Base-by-base conservation (phyloP, 1,140 invertebrate genomes). In the Venustaconcha ellipsiformis region DNA sequence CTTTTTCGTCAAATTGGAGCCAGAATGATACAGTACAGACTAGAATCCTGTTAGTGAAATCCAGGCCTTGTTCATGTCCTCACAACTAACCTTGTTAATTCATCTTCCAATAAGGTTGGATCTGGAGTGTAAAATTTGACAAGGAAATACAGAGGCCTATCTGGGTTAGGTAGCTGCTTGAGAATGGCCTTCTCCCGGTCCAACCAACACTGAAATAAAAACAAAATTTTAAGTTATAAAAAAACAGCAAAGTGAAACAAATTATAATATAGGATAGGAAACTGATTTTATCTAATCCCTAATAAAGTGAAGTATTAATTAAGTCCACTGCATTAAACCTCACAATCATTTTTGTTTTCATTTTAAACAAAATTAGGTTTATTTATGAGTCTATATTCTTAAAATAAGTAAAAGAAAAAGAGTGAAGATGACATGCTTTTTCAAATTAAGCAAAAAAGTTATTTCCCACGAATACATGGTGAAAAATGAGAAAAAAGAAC, bases 121-220 rank as follows among this genome's bases (percentile, higher is more conserved):
- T 99, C 98, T 14, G 98, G 97, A 2, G 97, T 98, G 92, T 99
- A 99, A 92, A 99, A 99, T 92, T 99, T 99, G 69, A 99, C 97
- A 79, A 89, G 88, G 87, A 92, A 92, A 62, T 88, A 87, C 55
- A 90, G 81, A 11, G 83, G 84, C 18, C 80, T 81, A 68, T 91
- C 86, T 30, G 85, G 79, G 14, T 96, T 92, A n/a, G 96, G 95
- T 60, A 99, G 93, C 92, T 99, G 98, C 76, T 97, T 93, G 80
- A 96, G 94, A 88, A 99, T 94, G 73, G 96, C 94, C 90, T 99
- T 99, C 88, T 99, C 97, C 81, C 97, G 92, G 92, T 99, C 98
- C 85, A 99, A 90, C 98, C 98, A 99, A 91, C 97, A 99, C 96
- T 93, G 82, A 64, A 89, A 77, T n/a, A 81, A 26, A 57, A 57